A percentile compares a stretch with the other conserved stretches of the same genome.
Conservation (phyloP, 2,888 invertebrate species). For the Operophtera brumata region DNA sequence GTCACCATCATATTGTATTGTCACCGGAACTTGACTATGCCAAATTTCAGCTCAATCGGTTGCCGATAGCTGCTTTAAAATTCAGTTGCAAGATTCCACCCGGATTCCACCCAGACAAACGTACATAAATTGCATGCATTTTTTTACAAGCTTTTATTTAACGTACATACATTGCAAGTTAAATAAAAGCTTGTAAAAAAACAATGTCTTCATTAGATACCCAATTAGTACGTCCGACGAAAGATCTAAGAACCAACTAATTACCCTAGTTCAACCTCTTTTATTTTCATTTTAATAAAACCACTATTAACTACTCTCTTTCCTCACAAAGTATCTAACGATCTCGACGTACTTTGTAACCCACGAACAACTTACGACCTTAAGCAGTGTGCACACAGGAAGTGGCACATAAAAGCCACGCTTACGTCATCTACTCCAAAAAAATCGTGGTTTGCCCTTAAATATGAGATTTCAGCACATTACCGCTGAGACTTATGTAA, state of each 20-base stretch:
- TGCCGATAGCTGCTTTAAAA: too few relatives aligned
- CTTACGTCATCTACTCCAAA: constrained; percentile 34
- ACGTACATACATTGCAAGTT: too few relatives aligned
- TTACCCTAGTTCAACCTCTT: background rate
- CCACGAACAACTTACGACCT: background rate
- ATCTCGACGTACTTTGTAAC: background rate
- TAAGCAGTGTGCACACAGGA: background rate
- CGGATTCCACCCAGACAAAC: too few relatives aligned
- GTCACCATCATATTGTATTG: too few relatives aligned
- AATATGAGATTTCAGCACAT: constrained; percentile 43
- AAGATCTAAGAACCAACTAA: background rate
- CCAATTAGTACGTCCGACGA: background rate
- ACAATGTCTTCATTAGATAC: background rate
- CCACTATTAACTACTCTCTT: background rate
- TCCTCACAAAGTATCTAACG: background rate
- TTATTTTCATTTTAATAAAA: background rate
- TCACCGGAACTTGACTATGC: too few relatives aligned
- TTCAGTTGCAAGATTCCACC: too few relatives aligned
- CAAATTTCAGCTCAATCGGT: too few relatives aligned
- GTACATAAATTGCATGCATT: too few relatives aligned
- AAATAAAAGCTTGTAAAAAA: background rate
- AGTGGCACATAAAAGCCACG: constrained; percentile 18
- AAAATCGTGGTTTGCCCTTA: constrained; percentile 37
- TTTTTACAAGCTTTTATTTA: too few relatives aligned
- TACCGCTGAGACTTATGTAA: constrained; percentile 39